A percentile compares a stretch with the other conserved stretches of the same genome.
phyloP scores from a whole-genome alignment of 2,113 vertebrate species.

The Sapayoa aenigma region DNA sequence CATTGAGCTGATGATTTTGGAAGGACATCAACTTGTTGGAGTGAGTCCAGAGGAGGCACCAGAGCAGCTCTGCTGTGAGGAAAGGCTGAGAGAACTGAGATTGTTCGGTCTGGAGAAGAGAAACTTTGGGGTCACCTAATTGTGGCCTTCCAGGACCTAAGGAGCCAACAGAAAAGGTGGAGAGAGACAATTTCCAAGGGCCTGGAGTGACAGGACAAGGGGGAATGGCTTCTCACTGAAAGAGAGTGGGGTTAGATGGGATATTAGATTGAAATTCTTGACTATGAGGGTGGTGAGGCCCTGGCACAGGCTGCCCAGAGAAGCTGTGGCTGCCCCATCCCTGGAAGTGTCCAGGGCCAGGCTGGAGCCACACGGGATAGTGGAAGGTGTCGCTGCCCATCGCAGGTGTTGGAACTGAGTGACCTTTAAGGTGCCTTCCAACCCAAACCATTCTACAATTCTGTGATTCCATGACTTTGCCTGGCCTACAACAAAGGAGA shows the following conservation, averaged over 20 bases:
- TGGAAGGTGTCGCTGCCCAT: neutral
- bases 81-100: neutral
- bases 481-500: neutral
- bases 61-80: neutral
- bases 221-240: fast-evolving
- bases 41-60: neutral
- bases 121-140: neutral
- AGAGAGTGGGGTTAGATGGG: fast-evolving
- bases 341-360: neutral
- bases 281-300: neutral
- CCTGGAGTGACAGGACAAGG: neutral
- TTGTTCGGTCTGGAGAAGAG: neutral
- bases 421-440: neutral
- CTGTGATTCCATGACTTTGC: neutral
- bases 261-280: neutral
- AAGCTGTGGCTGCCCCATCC: neutral
- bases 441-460: neutral
- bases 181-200: neutral
- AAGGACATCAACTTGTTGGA: neutral
- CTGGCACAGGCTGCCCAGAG: fast-evolving
- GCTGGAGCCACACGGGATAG: fast-evolving
- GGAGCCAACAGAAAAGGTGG: neutral
- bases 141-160: neutral
- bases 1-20: neutral
- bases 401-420: neutral